Percentiles rank a stretch among this genome's conserved stretches.
Evolutionary conservation across 2,113 vertebrate genomes (phyloP).

Genomic region (Aegithalos caudatus): DNA sequence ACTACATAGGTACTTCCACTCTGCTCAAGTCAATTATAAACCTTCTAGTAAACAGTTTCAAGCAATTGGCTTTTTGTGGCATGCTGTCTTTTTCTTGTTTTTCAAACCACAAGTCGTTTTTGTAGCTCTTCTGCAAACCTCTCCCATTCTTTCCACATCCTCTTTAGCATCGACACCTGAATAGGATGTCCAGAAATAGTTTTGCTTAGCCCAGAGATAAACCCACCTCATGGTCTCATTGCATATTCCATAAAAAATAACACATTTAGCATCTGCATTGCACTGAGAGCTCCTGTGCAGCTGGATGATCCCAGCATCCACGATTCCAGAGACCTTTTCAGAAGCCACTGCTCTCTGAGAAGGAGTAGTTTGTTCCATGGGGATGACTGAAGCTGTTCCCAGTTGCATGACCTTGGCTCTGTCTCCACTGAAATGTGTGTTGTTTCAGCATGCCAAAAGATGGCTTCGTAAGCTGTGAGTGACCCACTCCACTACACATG

Average conservation of each 20-base stretch:
- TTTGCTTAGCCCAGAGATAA: neutral
- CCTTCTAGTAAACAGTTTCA: neutral
- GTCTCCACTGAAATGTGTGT: neutral
- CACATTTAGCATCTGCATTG: neutral
- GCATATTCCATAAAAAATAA: neutral
- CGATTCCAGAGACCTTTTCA: neutral
- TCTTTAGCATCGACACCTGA: neutral
- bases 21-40: neutral
- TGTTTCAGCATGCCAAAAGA: neutral
- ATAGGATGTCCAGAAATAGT: neutral
- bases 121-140: neutral
- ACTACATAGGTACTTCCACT: neutral
- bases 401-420: neutral
- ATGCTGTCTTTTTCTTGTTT: neutral
- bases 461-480: neutral
- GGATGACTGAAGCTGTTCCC: neutral
- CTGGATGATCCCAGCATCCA: neutral
- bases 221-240: neutral
- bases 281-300: neutral
- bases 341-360: neutral
- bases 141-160: neutral
- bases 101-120: neutral
- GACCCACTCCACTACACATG: neutral
- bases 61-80: neutral
- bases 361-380: neutral